A percentile compares a stretch with the other conserved stretches of the same genome.
Conservation (phyloP, 2,888 invertebrate species). For the Caenorhabditis virilis region DNA sequence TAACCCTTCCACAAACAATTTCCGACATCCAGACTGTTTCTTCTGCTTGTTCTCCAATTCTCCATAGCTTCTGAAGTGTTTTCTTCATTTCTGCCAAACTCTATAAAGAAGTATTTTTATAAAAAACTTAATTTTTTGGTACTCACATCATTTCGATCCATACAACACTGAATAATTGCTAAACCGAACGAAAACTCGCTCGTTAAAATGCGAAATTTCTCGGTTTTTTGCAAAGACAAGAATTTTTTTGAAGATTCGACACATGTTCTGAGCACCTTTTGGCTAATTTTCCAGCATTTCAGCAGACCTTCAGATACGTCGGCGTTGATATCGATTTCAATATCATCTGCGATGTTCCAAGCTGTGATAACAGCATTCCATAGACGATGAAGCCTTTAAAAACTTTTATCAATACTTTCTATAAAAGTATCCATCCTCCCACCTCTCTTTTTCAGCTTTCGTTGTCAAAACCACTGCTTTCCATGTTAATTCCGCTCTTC, state of each 20-base stretch:
- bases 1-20: constrained; percentile 15
- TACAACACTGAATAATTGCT: constrained; percentile 17
- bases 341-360: constrained; percentile 18
- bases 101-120: constrained; percentile 8
- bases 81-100: constrained; percentile 34
- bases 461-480: constrained; percentile 26
- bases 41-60: constrained; percentile 31
- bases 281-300: constrained; percentile 12
- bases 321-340: not conserved
- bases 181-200: constrained; percentile 24
- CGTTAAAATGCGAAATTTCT: constrained; percentile 21
- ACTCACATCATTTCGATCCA: constrained; percentile 26
- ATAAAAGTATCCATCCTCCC: not conserved
- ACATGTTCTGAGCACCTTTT: constrained; percentile 8
- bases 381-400: constrained; percentile 1
- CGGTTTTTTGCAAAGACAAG: constrained; percentile 17
- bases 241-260: constrained; percentile 20
- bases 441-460: constrained; percentile 21
- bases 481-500: constrained; percentile 20
- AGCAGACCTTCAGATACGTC: constrained; percentile 1
- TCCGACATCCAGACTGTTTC: constrained; percentile 40
- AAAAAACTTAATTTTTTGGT: not conserved
- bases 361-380: constrained; percentile 22
- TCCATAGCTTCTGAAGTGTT: constrained; percentile 31
- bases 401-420: not conserved